Evolutionary conservation across 2,113 vertebrate species (phyloP), one percentile per base, ranked within the genome.

Genomic region (Galemys pyrenaicus): DNA sequence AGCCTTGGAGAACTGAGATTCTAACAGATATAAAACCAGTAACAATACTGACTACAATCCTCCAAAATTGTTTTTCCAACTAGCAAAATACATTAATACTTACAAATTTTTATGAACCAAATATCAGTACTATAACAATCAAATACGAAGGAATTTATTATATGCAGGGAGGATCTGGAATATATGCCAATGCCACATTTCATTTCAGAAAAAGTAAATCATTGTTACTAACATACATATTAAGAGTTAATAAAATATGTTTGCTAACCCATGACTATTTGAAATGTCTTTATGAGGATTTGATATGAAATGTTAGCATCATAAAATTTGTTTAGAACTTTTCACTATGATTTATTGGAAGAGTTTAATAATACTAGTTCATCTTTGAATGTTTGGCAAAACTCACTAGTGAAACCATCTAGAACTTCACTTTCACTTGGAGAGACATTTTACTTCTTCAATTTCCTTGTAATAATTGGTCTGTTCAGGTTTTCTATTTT

Each of bases 61-160:
- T 94, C 60, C 65, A 94, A 92, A 20, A 94, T 44, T 90, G 39
- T 28, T 84, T 96, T 88, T 64, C 35, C 41, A 96, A 78, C 32
- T 88, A 92, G 54, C 4, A 30, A 88, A 44, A 62, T 56, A 67
- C 68, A n/a, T 49, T 81, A 46, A 73, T 49, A 88, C 85, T 85
- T 77, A 62, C 56, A 97, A 68, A 62, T 24, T 88, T 79, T 78
- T 39, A 93, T 17, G 22, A 19, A 85, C 16, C 49, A 67, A 84
- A 84, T 7, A 65, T 44, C 35, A 85, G 28, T 22, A 56, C 24
- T n/a, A 75, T 32, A 68, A 65, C 10, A 17, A 82, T 56, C 13
- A 95, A 78, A 70, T 89, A 28, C 17, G 83, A 93, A 80, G 26
- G n/a, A 86, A 89, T 24, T 12, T 67, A 37, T 35, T 51, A 70